phyloP scores from a whole-genome alignment of 1,140 invertebrate genomes.

The Cydia splendana region DNA sequence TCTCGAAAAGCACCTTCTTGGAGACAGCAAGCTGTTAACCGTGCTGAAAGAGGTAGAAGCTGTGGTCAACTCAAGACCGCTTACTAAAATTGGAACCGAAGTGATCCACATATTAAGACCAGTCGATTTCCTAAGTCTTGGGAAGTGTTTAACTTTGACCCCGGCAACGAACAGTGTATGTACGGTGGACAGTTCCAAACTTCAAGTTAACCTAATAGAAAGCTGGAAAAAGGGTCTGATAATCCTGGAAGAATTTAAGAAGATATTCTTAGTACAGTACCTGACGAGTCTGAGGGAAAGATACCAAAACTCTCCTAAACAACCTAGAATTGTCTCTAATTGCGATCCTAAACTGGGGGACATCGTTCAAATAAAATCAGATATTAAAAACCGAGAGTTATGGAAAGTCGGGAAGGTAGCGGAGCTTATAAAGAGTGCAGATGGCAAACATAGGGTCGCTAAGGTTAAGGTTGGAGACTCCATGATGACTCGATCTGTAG shows the following conservation, averaged over 20 bases:
- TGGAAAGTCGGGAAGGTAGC: conserved; percentile 28
- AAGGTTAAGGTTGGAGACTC: conserved; percentile 6
- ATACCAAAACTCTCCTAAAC: not conserved
- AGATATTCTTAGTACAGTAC: conserved; percentile 24
- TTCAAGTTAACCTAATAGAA: not conserved
- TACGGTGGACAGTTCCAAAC: not conserved
- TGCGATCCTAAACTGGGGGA: not conserved
- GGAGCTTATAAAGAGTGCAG: not conserved
- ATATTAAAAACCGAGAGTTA: not conserved
- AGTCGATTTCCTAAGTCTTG: conserved; percentile 14
- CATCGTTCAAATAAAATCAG: conserved; percentile 21
- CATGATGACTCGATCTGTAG: conserved; percentile 14
- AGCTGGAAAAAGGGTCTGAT: conserved; percentile 24
- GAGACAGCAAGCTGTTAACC: conserved; percentile 14
- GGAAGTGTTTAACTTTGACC: not conserved
- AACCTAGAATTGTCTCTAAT: not conserved
- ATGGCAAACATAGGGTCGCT: conserved; percentile 16
- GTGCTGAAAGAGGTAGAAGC: conserved; percentile 19
- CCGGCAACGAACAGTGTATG: no score
- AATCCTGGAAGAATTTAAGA: conserved; percentile 13
- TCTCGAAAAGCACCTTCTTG: conserved; percentile 18
- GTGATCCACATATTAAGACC: conserved; percentile 10
- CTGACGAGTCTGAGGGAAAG: not conserved
- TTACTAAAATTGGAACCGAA: conserved; percentile 17
- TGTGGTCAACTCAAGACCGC: conserved; percentile 23